These are phyloP conservation scores for Drosophila dunni DNA, from an alignment of 1,140 invertebrate genomes.

Conservation along the genomic window DNA sequence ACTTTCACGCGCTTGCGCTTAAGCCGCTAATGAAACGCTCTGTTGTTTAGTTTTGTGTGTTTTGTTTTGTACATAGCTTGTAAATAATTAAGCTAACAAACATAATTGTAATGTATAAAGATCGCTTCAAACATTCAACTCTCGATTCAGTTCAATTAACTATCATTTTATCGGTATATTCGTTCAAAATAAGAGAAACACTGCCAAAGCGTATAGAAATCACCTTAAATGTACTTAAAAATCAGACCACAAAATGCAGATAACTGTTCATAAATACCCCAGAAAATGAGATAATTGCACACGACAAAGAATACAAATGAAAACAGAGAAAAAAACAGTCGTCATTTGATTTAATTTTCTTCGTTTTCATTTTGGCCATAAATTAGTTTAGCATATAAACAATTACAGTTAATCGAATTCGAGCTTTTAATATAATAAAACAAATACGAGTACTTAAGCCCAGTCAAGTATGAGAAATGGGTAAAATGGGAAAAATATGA, in stretches of 20 bases:
- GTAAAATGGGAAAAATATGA: conserved; percentile 27
- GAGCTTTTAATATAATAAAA: conserved; percentile 79
- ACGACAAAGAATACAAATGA: conserved; percentile 26
- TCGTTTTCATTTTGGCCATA: conserved; percentile 23
- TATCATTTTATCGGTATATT: conserved; percentile 58
- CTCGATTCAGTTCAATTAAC: conserved; percentile 6
- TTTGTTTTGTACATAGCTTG: conserved; percentile 63
- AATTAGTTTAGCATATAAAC: conserved; percentile 60
- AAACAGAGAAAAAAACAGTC: conserved; percentile 40
- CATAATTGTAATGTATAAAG: conserved; percentile 28
- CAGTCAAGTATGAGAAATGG: conserved; percentile 11
- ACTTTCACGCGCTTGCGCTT: conserved; percentile 59
- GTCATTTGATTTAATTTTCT: conserved; percentile 49
- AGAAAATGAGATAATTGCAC: conserved; percentile 1
- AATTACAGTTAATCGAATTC: conserved; percentile 79
- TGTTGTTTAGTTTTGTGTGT: conserved; percentile 34
- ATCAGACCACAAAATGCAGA: conserved; percentile 43
- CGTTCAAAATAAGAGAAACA: conserved; percentile 75
- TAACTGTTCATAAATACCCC: neutral
- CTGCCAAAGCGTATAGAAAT: conserved; percentile 82
- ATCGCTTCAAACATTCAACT: conserved; percentile 16
- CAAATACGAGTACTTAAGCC: conserved; percentile 14
- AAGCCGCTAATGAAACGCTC: conserved; percentile 49
- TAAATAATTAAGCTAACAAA: conserved; percentile 58
- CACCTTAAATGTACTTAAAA: conserved; percentile 62